Evolutionary conservation across 2,888 invertebrate genomes (phyloP).

Genomic region (Metacarcinus magister): DNA sequence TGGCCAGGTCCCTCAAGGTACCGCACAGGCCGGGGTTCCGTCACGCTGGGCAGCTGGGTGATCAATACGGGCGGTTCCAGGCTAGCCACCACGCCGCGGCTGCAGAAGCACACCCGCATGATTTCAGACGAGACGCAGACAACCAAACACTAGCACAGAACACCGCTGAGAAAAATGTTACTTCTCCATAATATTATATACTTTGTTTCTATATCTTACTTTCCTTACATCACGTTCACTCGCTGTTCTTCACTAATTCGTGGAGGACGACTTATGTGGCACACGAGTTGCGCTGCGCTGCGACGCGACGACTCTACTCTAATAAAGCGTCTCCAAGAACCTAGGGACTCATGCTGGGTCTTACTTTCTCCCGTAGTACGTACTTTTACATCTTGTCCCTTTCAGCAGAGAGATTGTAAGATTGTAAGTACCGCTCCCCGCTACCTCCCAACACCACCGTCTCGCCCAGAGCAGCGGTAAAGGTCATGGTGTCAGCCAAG

Average conservation of each 20-base stretch:
- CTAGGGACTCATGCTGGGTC: background rate
- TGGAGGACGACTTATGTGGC: background rate
- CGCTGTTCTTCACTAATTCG: background rate
- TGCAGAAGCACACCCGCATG: background rate
- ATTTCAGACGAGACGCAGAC: background rate
- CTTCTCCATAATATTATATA: background rate
- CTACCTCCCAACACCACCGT: background rate
- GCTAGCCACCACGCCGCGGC: conserved; percentile 36
- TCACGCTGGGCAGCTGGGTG: conserved; percentile 22
- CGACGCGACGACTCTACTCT: too few species aligned
- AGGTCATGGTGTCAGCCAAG: background rate
- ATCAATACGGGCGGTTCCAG: conserved; percentile 45
- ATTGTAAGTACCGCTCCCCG: background rate
- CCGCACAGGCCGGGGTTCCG: conserved; percentile 36
- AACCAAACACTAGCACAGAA: background rate
- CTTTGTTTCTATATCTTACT: background rate
- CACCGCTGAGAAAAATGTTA: background rate
- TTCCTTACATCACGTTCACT: background rate
- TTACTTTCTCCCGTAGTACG: background rate
- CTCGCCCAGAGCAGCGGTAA: background rate
- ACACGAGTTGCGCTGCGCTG: too few species aligned
- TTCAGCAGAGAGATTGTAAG: background rate
- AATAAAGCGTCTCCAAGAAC: too few species aligned
- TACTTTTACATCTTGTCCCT: background rate
- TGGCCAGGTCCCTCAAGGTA: background rate